phyloP scores from a whole-genome alignment of 2,797 vertebrate species.

The Parotocinclus haroldoi region DNA sequence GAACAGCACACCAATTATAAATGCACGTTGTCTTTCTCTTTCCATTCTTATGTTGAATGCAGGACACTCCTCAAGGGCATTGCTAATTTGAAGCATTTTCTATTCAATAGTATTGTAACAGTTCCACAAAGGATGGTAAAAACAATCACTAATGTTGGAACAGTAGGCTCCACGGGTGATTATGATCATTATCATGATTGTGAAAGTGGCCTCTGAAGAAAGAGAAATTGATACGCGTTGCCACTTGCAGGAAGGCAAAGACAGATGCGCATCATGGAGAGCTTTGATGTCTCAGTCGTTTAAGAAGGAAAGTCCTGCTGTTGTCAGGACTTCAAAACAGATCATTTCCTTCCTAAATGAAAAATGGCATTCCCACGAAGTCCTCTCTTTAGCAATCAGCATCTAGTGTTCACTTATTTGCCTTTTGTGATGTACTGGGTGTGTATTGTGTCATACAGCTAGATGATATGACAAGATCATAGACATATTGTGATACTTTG shows the following conservation, averaged over 20 bases:
- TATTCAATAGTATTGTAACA: conserved; percentile 16
- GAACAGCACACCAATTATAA: conserved; percentile 24
- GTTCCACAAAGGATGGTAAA: conserved; percentile 9
- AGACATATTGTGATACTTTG: no score
- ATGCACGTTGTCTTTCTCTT: conserved; percentile 14
- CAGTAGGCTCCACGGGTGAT: conserved; percentile 17
- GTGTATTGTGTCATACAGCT: no score
- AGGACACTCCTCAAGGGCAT: conserved; percentile 18
- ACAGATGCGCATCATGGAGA: conserved; percentile 63
- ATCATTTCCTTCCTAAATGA: conserved; percentile 65
- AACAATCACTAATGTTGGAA: conserved; percentile 7
- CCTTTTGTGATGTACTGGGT: conserved; percentile 18
- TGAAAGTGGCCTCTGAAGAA: conserved; percentile 20
- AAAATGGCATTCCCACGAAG: conserved; percentile 68
- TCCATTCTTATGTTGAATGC: conserved; percentile 10
- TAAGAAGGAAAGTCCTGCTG: conserved; percentile 68
- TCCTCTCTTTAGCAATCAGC: conserved; percentile 66
- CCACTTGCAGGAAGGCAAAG: conserved; percentile 46
- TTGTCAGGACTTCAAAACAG: conserved; percentile 65
- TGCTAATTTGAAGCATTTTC: conserved; percentile 24
- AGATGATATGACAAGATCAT: no score
- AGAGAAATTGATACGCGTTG: conserved; percentile 30
- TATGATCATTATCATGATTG: conserved; percentile 25
- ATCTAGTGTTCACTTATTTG: conserved; percentile 21
- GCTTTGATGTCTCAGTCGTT: conserved; percentile 68